Conservation (phyloP, 2,888 invertebrate species). For the Sinotaia quadrata region DNA sequence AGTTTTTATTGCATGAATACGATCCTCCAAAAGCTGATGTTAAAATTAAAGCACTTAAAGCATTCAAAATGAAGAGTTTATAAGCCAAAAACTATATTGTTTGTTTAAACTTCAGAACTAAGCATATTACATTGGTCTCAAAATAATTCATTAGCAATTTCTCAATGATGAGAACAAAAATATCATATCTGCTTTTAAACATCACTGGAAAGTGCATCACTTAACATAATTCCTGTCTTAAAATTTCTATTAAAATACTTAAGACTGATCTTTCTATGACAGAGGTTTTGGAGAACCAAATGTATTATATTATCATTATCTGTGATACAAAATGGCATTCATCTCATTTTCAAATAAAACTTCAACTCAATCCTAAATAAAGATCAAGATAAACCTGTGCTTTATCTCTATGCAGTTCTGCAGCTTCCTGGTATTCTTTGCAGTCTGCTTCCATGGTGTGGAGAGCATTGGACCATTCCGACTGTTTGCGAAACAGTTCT, state of each 20-base stretch:
- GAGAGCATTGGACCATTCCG: conserved; percentile 83
- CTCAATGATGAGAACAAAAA: too few species aligned
- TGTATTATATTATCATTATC: too few species aligned
- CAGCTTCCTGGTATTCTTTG: conserved; percentile 58
- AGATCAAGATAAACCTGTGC: conserved; percentile 69
- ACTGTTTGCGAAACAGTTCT: conserved; percentile 78
- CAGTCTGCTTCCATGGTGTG: conserved; percentile 70
- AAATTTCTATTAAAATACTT: not conserved
- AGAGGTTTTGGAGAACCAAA: not conserved
- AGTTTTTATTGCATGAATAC: conserved; percentile 80
- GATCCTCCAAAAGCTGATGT: conserved; percentile 79
- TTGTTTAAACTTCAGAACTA: too few species aligned
- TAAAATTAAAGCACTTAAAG: too few species aligned
- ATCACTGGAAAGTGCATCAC: too few species aligned
- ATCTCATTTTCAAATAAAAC: not conserved
- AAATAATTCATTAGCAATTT: too few species aligned
- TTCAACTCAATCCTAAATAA: too few species aligned
- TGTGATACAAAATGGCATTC: not conserved
- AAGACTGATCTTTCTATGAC: not conserved
- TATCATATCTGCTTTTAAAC: too few species aligned
- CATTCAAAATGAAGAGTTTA: too few species aligned
- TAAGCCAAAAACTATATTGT: too few species aligned
- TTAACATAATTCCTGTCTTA: too few species aligned
- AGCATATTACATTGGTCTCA: too few species aligned
- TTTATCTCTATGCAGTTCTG: conserved; percentile 79